Evolutionary conservation across 1,140 invertebrate genomes (phyloP), one percentile per base, ranked within the genome.

Genomic region (Ruditapes philippinarum): DNA sequence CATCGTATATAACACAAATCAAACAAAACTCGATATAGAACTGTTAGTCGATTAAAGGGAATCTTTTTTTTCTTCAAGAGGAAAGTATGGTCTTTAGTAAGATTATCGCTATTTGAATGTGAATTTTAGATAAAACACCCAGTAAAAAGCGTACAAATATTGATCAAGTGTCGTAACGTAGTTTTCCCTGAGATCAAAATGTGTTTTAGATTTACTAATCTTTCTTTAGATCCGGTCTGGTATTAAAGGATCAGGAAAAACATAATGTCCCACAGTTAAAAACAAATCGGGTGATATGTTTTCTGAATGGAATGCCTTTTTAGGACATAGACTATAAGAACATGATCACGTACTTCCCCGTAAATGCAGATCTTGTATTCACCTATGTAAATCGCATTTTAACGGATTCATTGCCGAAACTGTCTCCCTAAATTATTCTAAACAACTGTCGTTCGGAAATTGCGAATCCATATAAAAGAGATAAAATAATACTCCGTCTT

Each of bases 71-170:
- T 78, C 45, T 86, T 70, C 73, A 78, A 73, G 73, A 86, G 42
- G 36, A 57, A 60, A 45, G 28, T 40, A 28, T 36, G 36, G 54
- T 86, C 54, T 78, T 86, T 86, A 45, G 54, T 42, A 25, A 73
- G 73, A 76, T 86, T 76, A 86, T 73, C 62, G 33, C 28, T 84
- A 60, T 86, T 76, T 86, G 84, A 38, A 78, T 60, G 70, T 11
- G 84, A 86, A 45, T 60, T 86, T 86, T 25, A 40, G 84, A 76
- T 78, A 86, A 76, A 86, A 86, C 33, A 54, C 45, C 33, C 38
- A 14, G 70, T 62, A 86, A 86, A 86, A 76, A 76, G 84, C 51
- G 54, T 74, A 78, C 84, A 86, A 86, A 86, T 78, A 86, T 86
- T 86, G 84, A 86, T 86, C 84, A 40, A 78, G 74, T 74, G 33